Conservation (phyloP, 2,113 vertebrate genomes). For the Panthera tigris region DNA sequence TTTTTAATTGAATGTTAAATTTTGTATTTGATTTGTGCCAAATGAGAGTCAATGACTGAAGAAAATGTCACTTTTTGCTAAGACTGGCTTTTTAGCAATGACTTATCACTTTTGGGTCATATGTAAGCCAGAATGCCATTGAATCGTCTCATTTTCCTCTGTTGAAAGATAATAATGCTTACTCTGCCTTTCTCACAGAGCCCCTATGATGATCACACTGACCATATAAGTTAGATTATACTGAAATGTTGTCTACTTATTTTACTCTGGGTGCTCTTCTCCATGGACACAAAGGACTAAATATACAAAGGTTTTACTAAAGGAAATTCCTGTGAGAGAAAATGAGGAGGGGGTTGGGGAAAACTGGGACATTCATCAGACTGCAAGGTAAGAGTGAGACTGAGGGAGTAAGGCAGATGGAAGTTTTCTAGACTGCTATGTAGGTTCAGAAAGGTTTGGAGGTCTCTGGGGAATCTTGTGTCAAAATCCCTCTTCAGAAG, state of each 20-base stretch:
- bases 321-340: not conserved
- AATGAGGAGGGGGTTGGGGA: not conserved
- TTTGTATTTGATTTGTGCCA: not conserved
- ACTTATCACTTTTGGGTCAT: not conserved
- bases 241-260: not conserved
- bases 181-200: not conserved
- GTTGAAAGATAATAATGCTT: not conserved
- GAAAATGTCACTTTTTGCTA: not conserved
- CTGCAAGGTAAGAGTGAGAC: too few relatives aligned
- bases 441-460: not conserved
- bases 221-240: not conserved
- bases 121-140: not conserved
- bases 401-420: not conserved
- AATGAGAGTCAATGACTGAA: not conserved
- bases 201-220: not conserved
- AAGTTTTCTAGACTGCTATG: not conserved
- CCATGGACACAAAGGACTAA: not conserved
- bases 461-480: fast-evolving
- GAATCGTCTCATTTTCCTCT: not conserved
- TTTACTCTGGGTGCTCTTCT: not conserved
- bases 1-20: not conserved
- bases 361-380: fast-evolving
- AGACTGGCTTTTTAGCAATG: not conserved
- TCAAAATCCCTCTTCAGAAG: not conserved
- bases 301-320: not conserved